These are phyloP conservation scores for Cydia splendana DNA, from an alignment of 1,140 invertebrate genomes.

Conservation along the genomic window DNA sequence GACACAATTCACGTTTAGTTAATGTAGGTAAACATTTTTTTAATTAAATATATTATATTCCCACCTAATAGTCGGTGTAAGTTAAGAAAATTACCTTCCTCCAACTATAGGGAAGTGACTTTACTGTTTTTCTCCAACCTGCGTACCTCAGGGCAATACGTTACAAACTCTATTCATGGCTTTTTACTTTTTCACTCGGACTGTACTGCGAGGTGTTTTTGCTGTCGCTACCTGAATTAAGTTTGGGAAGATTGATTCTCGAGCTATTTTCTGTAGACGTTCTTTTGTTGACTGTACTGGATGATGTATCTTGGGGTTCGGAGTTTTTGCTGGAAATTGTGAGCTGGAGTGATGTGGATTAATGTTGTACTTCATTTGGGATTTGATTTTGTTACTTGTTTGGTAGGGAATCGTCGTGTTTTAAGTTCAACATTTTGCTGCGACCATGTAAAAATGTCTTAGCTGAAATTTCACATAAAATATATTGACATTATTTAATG, in stretches of 20 bases:
- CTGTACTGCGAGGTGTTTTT: constrained; percentile 22
- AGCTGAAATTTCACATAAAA: too few species aligned
- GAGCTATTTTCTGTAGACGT: constrained; percentile 18
- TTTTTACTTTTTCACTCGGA: constrained; percentile 12
- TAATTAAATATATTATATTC: too few species aligned
- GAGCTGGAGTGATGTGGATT: constrained; percentile 2
- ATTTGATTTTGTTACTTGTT: background rate
- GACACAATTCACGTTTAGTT: too few species aligned
- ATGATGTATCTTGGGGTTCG: constrained; percentile 25
- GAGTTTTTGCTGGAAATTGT: constrained; percentile 4
- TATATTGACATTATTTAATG: too few species aligned
- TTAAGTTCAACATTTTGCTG: too few species aligned
- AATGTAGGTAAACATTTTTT: too few species aligned
- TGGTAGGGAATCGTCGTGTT: too few species aligned
- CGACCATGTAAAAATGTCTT: too few species aligned
- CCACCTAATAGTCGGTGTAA: too few species aligned
- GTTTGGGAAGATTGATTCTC: constrained; percentile 28
- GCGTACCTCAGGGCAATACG: constrained; percentile 11
- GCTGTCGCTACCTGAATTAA: constrained; percentile 33
- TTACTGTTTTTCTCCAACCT: background rate
- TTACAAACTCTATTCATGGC: constrained; percentile 31
- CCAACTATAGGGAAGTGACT: background rate
- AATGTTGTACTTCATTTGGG: constrained; percentile 2
- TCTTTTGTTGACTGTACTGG: constrained; percentile 22
- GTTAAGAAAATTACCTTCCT: too few species aligned